These are phyloP conservation scores for Ranitomeya variabilis DNA, from an alignment of 2,113 vertebrate species.

Conservation along the genomic window DNA sequence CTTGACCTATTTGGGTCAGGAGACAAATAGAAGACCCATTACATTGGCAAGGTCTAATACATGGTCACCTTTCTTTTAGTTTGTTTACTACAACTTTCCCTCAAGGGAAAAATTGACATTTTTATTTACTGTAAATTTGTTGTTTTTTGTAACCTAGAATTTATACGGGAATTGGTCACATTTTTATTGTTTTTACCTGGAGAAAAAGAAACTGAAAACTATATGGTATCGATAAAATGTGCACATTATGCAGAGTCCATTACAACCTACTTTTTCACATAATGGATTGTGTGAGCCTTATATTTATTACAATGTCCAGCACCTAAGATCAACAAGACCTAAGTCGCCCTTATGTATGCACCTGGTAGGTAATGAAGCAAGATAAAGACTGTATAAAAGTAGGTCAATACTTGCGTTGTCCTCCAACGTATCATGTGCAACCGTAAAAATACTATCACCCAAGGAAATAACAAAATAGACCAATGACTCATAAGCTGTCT, in stretches of 20 bases:
- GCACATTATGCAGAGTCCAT: background rate
- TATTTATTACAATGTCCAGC: too few species aligned
- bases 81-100: conserved; percentile 24
- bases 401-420: too few species aligned
- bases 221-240: background rate
- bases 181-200: background rate
- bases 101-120: background rate
- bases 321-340: too few species aligned
- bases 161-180: background rate
- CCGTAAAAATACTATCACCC: too few species aligned
- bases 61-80: conserved; percentile 27
- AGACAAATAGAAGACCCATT: conserved; percentile 20
- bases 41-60: conserved; percentile 16
- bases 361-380: too few species aligned
- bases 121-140: conserved; percentile 6
- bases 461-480: too few species aligned
- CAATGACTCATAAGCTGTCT: too few species aligned
- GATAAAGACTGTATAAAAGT: too few species aligned
- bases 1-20: conserved; percentile 46
- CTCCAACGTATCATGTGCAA: too few species aligned
- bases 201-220: background rate
- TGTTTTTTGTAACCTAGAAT: background rate
- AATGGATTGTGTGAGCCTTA: too few species aligned
- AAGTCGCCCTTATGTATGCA: too few species aligned
- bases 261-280: too few species aligned